Percentiles rank a stretch among this genome's conserved stretches.
Conservation (phyloP, 2,888 invertebrate genomes). For the Macrosiphum euphorbiae region DNA sequence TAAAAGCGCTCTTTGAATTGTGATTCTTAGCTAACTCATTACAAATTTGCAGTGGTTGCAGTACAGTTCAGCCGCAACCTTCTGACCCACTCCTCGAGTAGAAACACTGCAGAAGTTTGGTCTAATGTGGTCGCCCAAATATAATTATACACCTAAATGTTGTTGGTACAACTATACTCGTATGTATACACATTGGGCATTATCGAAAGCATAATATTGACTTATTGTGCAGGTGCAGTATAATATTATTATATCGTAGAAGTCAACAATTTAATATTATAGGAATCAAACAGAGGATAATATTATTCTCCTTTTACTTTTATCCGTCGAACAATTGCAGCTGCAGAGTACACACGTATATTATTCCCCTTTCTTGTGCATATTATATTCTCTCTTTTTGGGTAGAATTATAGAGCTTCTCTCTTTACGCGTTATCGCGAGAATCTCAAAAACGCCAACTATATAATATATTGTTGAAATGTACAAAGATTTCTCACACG, state of each 20-base stretch:
- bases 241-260: background rate
- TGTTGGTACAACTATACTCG: too few species aligned
- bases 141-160: background rate
- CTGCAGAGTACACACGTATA: too few species aligned
- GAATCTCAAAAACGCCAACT: background rate
- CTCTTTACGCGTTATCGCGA: background rate
- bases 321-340: background rate
- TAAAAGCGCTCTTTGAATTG: conserved; percentile 1
- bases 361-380: too few species aligned
- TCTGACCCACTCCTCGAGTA: conserved; percentile 9
- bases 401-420: background rate
- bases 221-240: background rate
- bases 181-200: background rate
- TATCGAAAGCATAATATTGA: background rate
- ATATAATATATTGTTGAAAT: background rate
- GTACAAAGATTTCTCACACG: background rate
- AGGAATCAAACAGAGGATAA: background rate
- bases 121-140: conserved; percentile 7
- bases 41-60: background rate
- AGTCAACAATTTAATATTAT: too few species aligned
- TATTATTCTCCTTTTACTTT: conserved; percentile 27
- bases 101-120: background rate
- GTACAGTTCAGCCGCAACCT: background rate
- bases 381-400: too few species aligned
- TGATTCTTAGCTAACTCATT: conserved; percentile 14